Evolutionary conservation across 2,113 vertebrate genomes (phyloP).

Genomic region (Tilapia sparmanii): DNA sequence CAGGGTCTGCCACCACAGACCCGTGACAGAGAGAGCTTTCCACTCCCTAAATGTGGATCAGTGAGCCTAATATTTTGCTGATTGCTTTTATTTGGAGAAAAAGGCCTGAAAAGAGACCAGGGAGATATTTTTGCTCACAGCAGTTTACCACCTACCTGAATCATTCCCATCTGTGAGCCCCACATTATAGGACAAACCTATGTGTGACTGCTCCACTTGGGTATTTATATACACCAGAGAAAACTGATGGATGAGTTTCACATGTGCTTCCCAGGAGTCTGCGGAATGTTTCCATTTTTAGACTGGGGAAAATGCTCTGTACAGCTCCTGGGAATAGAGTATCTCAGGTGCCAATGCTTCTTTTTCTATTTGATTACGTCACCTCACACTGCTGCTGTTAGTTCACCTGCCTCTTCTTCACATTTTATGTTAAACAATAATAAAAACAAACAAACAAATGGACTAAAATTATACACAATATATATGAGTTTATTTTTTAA

Average conservation of each 20-base stretch:
- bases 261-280: conserved; percentile 54
- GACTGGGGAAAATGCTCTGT: background rate
- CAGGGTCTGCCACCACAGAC: background rate
- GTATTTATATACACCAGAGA: conserved; percentile 59
- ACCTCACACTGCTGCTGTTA: conserved; percentile 3
- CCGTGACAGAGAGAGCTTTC: background rate
- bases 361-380: conserved; percentile 48
- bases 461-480: conserved; percentile 38
- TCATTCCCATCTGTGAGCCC: conserved; percentile 33
- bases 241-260: conserved; percentile 68
- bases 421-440: background rate
- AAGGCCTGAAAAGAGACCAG: conserved; percentile 19
- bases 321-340: conserved; percentile 26
- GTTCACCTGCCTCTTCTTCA: background rate
- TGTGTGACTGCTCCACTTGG: conserved; percentile 46
- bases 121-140: background rate
- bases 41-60: conserved; percentile 38
- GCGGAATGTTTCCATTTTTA: conserved; percentile 47
- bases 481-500: conserved; percentile 13
- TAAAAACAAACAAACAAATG: rapidly evolving
- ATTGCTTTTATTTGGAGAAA: conserved; percentile 50
- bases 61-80: conserved; percentile 38
- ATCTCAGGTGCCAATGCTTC: conserved; percentile 36
- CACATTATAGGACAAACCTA: conserved; percentile 42
- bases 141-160: conserved; percentile 41